Base-by-base conservation (phyloP, 1,140 invertebrate genomes). In the Frieseomelitta varia region DNA sequence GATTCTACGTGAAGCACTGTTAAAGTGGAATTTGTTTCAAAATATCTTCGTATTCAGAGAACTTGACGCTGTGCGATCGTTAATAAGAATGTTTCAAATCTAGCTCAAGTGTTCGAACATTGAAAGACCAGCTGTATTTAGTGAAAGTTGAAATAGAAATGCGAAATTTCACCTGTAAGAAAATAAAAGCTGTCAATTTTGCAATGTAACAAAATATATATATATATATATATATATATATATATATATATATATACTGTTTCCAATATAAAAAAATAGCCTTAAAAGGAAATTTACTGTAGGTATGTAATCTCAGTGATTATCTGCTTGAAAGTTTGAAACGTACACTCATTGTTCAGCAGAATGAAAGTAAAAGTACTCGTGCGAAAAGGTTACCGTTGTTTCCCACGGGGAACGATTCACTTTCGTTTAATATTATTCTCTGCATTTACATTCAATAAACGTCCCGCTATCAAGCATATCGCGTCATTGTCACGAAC, bases 361-460 rank as follows among this genome's bases (percentile, higher is more conserved):
- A 24, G 19, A 27, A 72, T 47, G 34, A 84, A 67, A 71, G 67
- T 53, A 53, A 79, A 84, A 84, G 55, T 12, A 39, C 4, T 61
- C 47, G 11, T 79, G 81, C 2, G 76, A 84, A 79, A 11, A n/a
- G 14, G 15, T 71, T 69, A 79, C 27, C 81, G 67, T 63, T 79
- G 4, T 58, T 84, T 84, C 81, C 47, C 81, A 84, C 81, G 56
- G 14, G 24, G 79, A 34, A 30, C 6, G 1, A 39, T 79, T 84
- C 81, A 67, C 78, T 79, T 73, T 84, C 77, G 8, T 74, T 47
- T 39, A n/a, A 55, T 65, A 80, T 84, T 79, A 80, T 84, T 68
- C 51, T 24, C 51, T 58, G 15, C 69, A 79, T 84, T 80, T 84
- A 73, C 83, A 84, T 84, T 79, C 77, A 84, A 84, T 79, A 73